Conservation (phyloP, 2,113 vertebrate genomes). For the Loxodonta africana region DNA sequence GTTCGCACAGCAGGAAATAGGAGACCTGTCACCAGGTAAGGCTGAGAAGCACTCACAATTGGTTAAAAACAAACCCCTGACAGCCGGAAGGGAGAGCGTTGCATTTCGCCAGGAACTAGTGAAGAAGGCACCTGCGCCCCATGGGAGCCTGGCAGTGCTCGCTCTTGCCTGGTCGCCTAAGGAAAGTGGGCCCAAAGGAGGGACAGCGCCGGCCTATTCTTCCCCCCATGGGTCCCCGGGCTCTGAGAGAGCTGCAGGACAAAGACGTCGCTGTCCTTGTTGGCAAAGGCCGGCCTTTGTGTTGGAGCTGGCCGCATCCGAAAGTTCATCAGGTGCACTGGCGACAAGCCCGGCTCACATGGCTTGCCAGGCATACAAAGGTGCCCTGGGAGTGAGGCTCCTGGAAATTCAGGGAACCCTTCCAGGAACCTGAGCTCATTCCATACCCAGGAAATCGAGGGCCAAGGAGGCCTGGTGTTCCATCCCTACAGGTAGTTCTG, state of each 20-base stretch:
- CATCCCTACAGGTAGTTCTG: neutral
- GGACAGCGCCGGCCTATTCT: neutral
- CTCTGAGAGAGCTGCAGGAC: neutral
- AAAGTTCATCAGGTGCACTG: neutral
- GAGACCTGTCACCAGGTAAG: neutral
- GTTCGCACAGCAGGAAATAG: neutral
- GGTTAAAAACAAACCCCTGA: neutral
- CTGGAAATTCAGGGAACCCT: too few species aligned
- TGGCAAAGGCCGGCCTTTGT: neutral
- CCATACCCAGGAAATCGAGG: neutral
- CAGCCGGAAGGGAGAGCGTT: neutral
- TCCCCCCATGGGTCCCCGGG: too few species aligned
- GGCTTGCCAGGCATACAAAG: rapidly evolving
- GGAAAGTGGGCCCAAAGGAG: neutral
- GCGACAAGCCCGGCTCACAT: rapidly evolving
- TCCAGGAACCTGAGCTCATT: neutral
- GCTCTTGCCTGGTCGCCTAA: neutral
- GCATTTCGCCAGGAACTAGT: too few species aligned
- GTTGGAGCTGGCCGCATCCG: neutral
- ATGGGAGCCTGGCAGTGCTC: rapidly evolving
- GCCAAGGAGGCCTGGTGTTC: neutral
- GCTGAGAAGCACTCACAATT: neutral
- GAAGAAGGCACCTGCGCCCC: neutral
- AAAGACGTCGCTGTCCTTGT: neutral
- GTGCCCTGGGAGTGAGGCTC: neutral